Percentiles rank a stretch among this genome's conserved stretches.
These are phyloP conservation scores for Pseudomugil gertrudae DNA, from an alignment of 2,797 vertebrate genomes.

Conservation along the genomic window DNA sequence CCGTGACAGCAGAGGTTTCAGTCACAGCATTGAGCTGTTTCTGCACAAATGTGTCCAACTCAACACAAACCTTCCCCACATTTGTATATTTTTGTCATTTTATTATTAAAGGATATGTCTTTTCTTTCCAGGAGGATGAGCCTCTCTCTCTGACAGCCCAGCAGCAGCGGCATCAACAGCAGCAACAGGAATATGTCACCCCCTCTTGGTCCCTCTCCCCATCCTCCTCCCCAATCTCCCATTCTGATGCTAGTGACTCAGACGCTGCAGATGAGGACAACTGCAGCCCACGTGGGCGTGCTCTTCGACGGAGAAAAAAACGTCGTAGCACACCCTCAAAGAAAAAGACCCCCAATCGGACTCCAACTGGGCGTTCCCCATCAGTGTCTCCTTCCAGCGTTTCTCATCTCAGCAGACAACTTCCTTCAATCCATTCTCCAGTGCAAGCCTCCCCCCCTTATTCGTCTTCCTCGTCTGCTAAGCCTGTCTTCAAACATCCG, in stretches of 20 bases:
- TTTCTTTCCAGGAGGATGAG: conserved; percentile 71
- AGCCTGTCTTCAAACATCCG: conserved; percentile 78
- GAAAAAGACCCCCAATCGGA: conserved; percentile 72
- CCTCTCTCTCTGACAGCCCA: conserved; percentile 57
- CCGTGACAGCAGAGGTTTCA: background rate
- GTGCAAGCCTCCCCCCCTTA: conserved; percentile 57
- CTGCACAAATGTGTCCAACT: background rate
- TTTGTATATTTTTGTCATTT: background rate
- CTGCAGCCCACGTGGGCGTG: conserved; percentile 53
- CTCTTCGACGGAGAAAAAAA: conserved; percentile 69
- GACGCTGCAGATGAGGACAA: conserved; percentile 72
- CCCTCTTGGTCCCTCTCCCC: conserved; percentile 86
- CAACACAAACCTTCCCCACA: background rate
- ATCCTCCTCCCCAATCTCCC: conserved; percentile 82
- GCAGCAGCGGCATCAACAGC: conserved; percentile 51
- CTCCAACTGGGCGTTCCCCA: conserved; percentile 49
- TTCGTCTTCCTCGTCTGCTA: conserved; percentile 47
- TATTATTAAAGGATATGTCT: conserved; percentile 4
- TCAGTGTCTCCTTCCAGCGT: conserved; percentile 20
- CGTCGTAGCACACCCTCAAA: conserved; percentile 67
- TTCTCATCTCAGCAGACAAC: conserved; percentile 46
- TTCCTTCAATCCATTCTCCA: conserved; percentile 45
- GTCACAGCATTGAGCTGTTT: background rate
- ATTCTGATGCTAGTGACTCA: conserved; percentile 82
- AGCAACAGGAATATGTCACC: conserved; percentile 80